Evolutionary conservation across 2,113 vertebrate genomes (phyloP).

Genomic region (Chaetops frenatus): DNA sequence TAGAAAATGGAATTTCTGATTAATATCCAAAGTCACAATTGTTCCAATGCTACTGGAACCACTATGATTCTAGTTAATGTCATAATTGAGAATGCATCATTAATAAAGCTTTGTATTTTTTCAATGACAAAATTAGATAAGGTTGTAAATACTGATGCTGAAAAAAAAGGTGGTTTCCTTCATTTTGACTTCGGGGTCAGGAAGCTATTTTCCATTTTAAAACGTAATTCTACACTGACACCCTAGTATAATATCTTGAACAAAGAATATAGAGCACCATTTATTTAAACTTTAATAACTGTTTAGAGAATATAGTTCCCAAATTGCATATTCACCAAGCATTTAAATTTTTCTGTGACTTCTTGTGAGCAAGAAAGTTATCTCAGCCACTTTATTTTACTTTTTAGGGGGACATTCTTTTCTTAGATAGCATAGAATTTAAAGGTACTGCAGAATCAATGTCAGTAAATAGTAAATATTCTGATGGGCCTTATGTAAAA

Average conservation of each 20-base stretch:
- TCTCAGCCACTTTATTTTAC: background rate
- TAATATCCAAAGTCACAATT: background rate
- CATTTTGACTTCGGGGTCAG: background rate
- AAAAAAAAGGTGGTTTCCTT: background rate
- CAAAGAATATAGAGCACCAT: background rate
- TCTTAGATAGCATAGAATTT: background rate
- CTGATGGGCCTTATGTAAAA: background rate
- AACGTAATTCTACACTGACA: background rate
- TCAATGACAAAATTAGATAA: background rate
- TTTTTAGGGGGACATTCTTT: background rate
- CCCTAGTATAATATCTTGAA: background rate
- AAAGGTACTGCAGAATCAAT: background rate
- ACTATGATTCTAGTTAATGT: background rate
- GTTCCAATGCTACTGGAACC: background rate
- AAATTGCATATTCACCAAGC: background rate
- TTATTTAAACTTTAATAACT: background rate
- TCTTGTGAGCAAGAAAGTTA: background rate
- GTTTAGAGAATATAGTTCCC: background rate
- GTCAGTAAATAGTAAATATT: background rate
- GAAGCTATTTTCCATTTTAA: background rate
- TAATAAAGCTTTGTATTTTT: background rate
- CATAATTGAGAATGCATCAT: background rate
- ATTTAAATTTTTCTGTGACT: background rate
- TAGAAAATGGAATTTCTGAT: background rate
- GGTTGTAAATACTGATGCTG: background rate